Base-by-base conservation (phyloP, 2,888 invertebrate genomes). In the Coleophora flavipennella region DNA sequence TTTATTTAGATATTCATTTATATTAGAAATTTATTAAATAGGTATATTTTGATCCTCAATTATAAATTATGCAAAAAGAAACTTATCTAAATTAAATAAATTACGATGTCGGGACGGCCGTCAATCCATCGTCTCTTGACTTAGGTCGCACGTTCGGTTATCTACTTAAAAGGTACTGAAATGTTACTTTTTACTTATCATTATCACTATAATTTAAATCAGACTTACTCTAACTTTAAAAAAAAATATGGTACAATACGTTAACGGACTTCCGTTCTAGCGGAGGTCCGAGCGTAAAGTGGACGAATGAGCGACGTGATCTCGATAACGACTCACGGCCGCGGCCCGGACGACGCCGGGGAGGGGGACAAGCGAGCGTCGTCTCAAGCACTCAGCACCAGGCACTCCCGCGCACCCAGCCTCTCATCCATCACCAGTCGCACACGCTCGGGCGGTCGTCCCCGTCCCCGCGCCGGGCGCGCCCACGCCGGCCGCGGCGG, bases 21-120 rank as follows among this genome's bases (percentile, higher is more conserved):
- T 67, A 69, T 76, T 72, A 73, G 62, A 53, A 60, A 55, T 74
- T 68, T 66, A 72, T 77, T 74, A 72, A 72, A 78, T 76, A 79
- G 62, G 61, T 75, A 72, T 73, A 72, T 67, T 69, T 74, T 67
- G 63, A 70, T 64, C 60, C 48, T 61, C 59, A 57, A 62, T 59
- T 69, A 83, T 81, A 83, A 81, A 77, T 81, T 74, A 79, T 60
- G 63, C 77, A 70, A 71, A 78, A 72, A 72, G 62, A 67, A 71
- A 67, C 68, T 79, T 76, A 46, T 39, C 79, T 83, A 81, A 66
- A 64, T 73, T 73, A 67, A 84, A 84, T 83, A 83, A 84, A 81
- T 83, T 83, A 84, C 81, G 81, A 80, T 80, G 73, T 78, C 75
- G 84, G 84, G 81, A 83, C 81, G 80, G 81, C 81, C 81, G 83